Evolutionary conservation across 2,113 vertebrate species (phyloP).

Genomic region (Dipodomys stephensi): DNA sequence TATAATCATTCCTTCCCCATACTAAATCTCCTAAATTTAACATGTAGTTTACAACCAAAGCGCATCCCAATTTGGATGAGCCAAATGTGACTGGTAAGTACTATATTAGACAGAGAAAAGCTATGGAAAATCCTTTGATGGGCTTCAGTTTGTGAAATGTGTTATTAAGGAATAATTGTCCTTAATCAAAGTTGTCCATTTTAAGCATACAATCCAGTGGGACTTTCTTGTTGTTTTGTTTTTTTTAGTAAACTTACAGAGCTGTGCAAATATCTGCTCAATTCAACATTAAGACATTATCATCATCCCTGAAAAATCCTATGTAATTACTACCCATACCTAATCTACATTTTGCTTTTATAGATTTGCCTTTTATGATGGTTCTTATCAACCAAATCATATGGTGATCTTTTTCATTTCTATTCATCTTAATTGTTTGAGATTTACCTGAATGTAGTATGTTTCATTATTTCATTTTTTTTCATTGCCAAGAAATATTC

Average conservation of each 20-base stretch:
- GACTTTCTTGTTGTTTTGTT: no score
- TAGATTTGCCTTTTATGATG: not conserved
- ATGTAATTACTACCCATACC: not conserved
- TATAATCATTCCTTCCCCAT: not conserved
- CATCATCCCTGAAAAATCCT: not conserved
- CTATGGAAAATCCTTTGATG: not conserved
- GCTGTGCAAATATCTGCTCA: not conserved
- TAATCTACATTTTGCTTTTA: not conserved
- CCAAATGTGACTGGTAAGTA: not conserved
- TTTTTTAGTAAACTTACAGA: constrained; percentile 35
- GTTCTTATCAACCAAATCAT: not conserved
- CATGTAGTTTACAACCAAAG: not conserved
- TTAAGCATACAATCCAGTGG: not conserved
- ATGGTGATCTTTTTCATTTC: not conserved
- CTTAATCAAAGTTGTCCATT: not conserved
- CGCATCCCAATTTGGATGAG: not conserved
- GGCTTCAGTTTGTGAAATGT: not conserved
- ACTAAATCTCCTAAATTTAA: not conserved
- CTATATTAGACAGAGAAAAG: not conserved
- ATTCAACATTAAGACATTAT: not conserved
- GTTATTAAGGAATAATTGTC: not conserved
- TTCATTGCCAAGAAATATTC: constrained; percentile 25
- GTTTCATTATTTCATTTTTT: not conserved
- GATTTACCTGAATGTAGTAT: not conserved
- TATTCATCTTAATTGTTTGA: not conserved